Percentiles rank a stretch among this genome's conserved stretches.
Conservation (phyloP, 2,888 invertebrate species). For the Cantharis nigra region DNA sequence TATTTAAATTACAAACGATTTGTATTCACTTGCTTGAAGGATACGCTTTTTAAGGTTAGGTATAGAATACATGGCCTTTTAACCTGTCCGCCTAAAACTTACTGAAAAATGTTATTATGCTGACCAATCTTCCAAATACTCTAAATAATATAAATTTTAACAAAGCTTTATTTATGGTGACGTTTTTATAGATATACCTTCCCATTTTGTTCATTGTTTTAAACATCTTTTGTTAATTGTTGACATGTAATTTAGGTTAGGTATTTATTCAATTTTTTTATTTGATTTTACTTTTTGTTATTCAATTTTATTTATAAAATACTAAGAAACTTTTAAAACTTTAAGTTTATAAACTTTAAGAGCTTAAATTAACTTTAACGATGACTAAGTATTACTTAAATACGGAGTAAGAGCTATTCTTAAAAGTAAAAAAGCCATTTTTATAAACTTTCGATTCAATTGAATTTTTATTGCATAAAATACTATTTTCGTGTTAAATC, state of each 20-base stretch:
- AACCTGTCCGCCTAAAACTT: not conserved
- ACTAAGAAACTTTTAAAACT: no score
- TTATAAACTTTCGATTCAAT: not conserved
- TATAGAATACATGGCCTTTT: not conserved
- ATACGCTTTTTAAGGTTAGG: slow-evolving; percentile 12
- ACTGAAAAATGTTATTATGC: not conserved
- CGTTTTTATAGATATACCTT: not conserved
- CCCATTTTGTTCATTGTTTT: not conserved
- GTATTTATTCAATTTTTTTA: not conserved
- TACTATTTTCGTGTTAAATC: not conserved
- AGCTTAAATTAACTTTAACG: no score
- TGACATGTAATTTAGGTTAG: not conserved
- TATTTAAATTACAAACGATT: slow-evolving; percentile 35
- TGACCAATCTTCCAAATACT: not conserved
- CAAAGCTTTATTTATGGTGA: not conserved
- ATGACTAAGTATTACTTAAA: no score
- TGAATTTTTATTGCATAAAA: not conserved
- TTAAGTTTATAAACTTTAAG: not conserved
- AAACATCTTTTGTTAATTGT: not conserved
- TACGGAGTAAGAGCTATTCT: not conserved
- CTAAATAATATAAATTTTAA: not conserved
- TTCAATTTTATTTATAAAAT: not conserved
- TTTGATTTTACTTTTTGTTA: not conserved
- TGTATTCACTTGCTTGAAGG: slow-evolving; percentile 23
- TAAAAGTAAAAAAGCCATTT: no score